These are phyloP conservation scores for Eira barbara DNA, from an alignment of 2,113 vertebrate genomes.

Conservation along the genomic window DNA sequence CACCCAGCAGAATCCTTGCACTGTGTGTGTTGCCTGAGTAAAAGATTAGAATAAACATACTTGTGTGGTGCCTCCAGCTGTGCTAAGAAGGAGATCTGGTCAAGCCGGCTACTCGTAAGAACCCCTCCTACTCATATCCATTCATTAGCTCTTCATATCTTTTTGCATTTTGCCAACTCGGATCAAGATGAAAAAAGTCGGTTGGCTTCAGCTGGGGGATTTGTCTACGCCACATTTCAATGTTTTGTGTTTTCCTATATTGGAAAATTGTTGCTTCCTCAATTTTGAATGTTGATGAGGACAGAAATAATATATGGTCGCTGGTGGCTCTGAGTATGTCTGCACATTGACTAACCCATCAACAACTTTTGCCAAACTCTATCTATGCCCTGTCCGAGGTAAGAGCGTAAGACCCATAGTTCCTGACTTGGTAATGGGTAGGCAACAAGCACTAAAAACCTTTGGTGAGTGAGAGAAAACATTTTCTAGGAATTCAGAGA, in stretches of 20 bases:
- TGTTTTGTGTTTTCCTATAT: conserved; percentile 34
- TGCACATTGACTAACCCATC: not conserved
- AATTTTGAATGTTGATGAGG: conserved; percentile 1
- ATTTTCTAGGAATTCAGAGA: not conserved
- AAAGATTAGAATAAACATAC: not conserved
- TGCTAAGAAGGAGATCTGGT: not conserved
- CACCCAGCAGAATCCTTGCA: not conserved
- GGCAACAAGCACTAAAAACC: not conserved
- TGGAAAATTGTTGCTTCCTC: not conserved
- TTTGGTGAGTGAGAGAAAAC: not conserved
- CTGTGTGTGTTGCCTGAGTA: not conserved
- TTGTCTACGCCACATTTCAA: not conserved
- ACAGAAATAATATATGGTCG: not conserved
- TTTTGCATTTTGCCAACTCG: not conserved
- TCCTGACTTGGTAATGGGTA: not conserved
- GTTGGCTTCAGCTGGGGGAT: not conserved
- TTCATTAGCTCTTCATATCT: not conserved
- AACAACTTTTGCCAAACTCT: not conserved
- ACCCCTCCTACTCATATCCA: not conserved
- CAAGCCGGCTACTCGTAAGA: not conserved
- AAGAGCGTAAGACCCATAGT: not conserved
- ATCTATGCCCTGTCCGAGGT: not conserved
- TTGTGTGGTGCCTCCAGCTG: not conserved
- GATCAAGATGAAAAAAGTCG: not conserved
- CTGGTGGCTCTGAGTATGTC: not conserved